Base-by-base conservation (phyloP, 2,888 invertebrate species). In the Ferdinandea cuprea region DNA sequence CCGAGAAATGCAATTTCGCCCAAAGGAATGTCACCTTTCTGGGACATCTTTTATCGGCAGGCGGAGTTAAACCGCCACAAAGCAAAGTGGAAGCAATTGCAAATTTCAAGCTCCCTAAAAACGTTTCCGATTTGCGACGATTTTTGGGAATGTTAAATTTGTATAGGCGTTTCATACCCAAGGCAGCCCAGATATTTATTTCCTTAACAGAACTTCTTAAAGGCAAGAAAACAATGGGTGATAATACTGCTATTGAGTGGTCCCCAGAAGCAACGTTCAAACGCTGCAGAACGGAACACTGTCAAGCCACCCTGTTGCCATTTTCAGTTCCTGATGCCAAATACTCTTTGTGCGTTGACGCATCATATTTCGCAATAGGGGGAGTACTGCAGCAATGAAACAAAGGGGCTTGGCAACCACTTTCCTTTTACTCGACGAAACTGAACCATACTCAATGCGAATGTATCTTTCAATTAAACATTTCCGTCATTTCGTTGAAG, bases 401-500 rank as follows among this genome's bases (percentile, higher is more conserved):
- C 4, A 11, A 21, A 3, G 19, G 15, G 3, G 42, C 15, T 2
- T 17, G 15, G 17, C 15, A 86, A 48, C 85, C 85, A 6, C 19
- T 86, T 0, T 50, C 74, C 0, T 89, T 81, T 48, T 0, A 88
- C 91, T 68, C 17, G 59, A 4, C 81, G 87, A 74, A 87, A 86
- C 44, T 19, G 17, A 2, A 86, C 85, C 42, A 40, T 5, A 5
- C 25, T 25, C 25, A 25, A 5, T 25, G 25, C 25, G 5, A 25
- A 5, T 25, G 25, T 25, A 25, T 5, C 25, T 25, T 5, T 25
- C 25, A 25, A 25, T 25, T 5, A 25, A 25, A 5, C 25, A 25
- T 5, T 25, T 25, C 25, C 25, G 25, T 2, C 25, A 25, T 25
- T 25, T 25, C 5, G 3, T 25, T 5, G 25, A 25, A 25, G 25